These are phyloP conservation scores for Tortricodes alternella DNA, from an alignment of 2,888 invertebrate species.

Conservation along the genomic window DNA sequence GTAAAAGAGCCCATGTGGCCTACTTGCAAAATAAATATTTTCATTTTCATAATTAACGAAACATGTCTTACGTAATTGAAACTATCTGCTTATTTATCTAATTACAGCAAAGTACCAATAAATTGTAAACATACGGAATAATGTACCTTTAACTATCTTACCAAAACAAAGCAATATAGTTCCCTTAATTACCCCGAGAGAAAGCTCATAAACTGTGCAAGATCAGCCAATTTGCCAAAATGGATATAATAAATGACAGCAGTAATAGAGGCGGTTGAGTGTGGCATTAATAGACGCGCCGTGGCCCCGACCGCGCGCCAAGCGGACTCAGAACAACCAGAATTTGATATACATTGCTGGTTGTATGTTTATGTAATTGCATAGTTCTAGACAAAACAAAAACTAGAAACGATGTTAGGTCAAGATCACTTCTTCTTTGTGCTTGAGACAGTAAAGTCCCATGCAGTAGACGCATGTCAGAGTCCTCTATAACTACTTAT, in stretches of 20 bases:
- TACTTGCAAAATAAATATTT: too few relatives aligned
- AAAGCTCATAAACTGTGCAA: slow-evolving; percentile 47
- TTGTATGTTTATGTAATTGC: neutral
- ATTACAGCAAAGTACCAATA: slow-evolving; percentile 24
- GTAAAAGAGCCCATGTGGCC: too few relatives aligned
- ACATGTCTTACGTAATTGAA: neutral
- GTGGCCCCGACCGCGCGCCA: slow-evolving; percentile 12
- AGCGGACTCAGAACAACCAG: slow-evolving; percentile 1
- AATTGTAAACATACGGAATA: slow-evolving; percentile 25
- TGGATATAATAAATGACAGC: slow-evolving; percentile 81
- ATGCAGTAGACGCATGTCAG: too few relatives aligned
- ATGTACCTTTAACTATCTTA: slow-evolving; percentile 29
- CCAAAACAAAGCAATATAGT: slow-evolving; percentile 39
- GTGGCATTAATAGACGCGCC: slow-evolving; percentile 80
- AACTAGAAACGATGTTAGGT: neutral
- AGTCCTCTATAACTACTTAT: too few relatives aligned
- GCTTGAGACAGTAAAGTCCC: too few relatives aligned
- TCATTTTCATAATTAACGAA: too few relatives aligned
- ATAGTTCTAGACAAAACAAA: neutral
- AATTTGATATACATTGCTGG: slow-evolving; percentile 16
- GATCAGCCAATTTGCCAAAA: slow-evolving; percentile 80
- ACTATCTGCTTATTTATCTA: slow-evolving; percentile 3
- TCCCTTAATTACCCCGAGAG: slow-evolving; percentile 49
- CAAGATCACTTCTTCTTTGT: neutral
- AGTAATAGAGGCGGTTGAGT: slow-evolving; percentile 80